Evolutionary conservation across 2,888 invertebrate genomes (phyloP).

Genomic region (Acanthosepion lycidas): DNA sequence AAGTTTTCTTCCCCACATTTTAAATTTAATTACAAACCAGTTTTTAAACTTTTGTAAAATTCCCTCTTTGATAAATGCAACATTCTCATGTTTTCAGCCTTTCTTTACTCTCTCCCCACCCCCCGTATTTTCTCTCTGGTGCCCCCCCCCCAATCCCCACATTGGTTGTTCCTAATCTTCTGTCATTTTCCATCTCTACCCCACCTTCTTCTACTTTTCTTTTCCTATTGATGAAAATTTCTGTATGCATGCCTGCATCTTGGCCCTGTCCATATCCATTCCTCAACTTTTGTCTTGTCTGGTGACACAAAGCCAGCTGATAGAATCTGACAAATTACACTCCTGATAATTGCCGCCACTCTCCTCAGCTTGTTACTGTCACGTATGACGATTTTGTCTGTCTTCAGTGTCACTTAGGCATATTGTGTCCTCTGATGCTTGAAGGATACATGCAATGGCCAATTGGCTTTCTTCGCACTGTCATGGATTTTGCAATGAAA

Average conservation of each 20-base stretch:
- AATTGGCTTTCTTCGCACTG: neutral
- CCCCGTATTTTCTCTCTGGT: neutral
- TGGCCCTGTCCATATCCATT: neutral
- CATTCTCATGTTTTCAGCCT: no score
- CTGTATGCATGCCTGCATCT: neutral
- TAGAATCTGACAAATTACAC: neutral
- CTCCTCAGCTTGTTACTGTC: neutral
- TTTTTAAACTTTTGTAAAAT: no score
- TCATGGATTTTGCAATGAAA: neutral
- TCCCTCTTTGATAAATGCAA: no score
- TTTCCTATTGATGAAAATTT: neutral
- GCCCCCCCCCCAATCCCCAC: neutral
- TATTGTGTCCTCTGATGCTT: neutral
- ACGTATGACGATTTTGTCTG: neutral
- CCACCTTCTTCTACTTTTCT: neutral
- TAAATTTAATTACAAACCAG: no score
- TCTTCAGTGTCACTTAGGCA: neutral
- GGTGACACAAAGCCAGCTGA: neutral
- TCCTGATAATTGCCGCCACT: neutral
- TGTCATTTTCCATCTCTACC: neutral
- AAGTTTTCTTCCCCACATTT: no score
- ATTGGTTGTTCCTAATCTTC: neutral
- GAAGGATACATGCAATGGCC: conserved; percentile 1
- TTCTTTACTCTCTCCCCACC: no score
- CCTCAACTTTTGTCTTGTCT: neutral